Evolutionary conservation across 1,140 invertebrate species (phyloP).

Genomic region (Metaphire vulgaris): DNA sequence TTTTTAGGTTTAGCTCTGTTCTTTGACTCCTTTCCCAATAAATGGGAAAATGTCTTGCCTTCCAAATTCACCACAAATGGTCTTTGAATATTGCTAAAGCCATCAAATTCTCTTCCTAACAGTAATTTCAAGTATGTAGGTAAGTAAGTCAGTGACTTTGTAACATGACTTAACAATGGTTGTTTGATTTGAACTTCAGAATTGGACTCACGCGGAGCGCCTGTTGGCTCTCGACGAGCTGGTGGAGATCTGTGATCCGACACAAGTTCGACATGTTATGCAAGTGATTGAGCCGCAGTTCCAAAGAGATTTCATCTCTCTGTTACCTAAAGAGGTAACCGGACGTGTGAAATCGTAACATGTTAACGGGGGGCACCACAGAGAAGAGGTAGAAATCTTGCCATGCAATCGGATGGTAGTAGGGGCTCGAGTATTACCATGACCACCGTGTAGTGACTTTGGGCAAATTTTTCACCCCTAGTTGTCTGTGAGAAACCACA

Average conservation of each 20-base stretch:
- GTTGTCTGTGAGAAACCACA: too few relatives aligned
- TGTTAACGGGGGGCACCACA: neutral
- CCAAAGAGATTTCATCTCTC: conserved; percentile 92
- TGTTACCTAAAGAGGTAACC: conserved; percentile 79
- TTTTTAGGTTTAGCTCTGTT: neutral
- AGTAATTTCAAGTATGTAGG: too few relatives aligned
- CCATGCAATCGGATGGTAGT: too few relatives aligned
- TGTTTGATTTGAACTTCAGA: conserved; percentile 50
- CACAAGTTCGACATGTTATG: conserved; percentile 92
- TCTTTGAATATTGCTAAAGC: too few relatives aligned
- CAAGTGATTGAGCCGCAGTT: conserved; percentile 95
- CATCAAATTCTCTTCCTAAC: too few relatives aligned
- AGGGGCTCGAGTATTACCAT: too few relatives aligned
- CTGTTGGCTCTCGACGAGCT: conserved; percentile 81
- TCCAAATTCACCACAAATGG: too few relatives aligned
- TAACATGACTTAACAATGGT: conserved; percentile 4
- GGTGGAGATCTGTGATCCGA: conserved; percentile 79
- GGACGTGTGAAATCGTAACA: too few relatives aligned
- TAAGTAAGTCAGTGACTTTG: too few relatives aligned
- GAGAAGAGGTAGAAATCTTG: conserved; percentile 3
- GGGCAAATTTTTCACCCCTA: too few relatives aligned
- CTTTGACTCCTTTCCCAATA: neutral
- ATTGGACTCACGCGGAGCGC: conserved; percentile 81
- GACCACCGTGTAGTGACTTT: too few relatives aligned
- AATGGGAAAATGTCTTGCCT: too few relatives aligned